A percentile compares a stretch with the other conserved stretches of the same genome.
phyloP scores from a whole-genome alignment of 2,888 invertebrate genomes.

The Drosophila antonietae region DNA sequence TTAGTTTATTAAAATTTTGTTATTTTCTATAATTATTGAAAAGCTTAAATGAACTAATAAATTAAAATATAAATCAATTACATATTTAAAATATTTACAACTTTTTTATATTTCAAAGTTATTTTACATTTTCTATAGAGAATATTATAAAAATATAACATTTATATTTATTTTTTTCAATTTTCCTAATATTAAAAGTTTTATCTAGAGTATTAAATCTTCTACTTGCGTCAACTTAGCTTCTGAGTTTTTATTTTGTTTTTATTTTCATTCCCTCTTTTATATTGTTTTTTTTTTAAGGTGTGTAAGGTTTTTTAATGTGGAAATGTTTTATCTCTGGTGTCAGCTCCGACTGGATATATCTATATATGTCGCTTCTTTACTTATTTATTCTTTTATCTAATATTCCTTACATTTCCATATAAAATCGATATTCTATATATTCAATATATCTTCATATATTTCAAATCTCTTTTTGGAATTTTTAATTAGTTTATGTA shows the following conservation, averaged over 20 bases:
- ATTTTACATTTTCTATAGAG: too few species aligned
- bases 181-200: not conserved
- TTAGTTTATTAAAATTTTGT: too few species aligned
- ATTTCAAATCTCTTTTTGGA: not conserved
- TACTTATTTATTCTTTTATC: not conserved
- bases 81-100: too few species aligned
- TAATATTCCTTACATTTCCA: not conserved
- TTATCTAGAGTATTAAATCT: not conserved
- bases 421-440: not conserved
- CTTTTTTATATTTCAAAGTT: too few species aligned
- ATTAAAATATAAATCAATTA: too few species aligned
- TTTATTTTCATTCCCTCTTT: slow-evolving; percentile 11
- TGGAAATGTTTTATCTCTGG: slow-evolving; percentile 44
- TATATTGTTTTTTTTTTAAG: slow-evolving; percentile 43
- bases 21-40: too few species aligned
- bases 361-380: not conserved
- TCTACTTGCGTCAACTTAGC: not conserved
- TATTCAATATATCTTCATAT: not conserved
- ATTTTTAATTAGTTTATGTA: not conserved
- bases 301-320: slow-evolving; percentile 50
- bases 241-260: slow-evolving; percentile 1
- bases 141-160: too few species aligned
- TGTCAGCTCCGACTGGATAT: slow-evolving; percentile 1
- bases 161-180: too few species aligned
- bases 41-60: too few species aligned